Evolutionary conservation across 1,140 invertebrate genomes (phyloP).

Genomic region (Hypothenemus hampei): DNA sequence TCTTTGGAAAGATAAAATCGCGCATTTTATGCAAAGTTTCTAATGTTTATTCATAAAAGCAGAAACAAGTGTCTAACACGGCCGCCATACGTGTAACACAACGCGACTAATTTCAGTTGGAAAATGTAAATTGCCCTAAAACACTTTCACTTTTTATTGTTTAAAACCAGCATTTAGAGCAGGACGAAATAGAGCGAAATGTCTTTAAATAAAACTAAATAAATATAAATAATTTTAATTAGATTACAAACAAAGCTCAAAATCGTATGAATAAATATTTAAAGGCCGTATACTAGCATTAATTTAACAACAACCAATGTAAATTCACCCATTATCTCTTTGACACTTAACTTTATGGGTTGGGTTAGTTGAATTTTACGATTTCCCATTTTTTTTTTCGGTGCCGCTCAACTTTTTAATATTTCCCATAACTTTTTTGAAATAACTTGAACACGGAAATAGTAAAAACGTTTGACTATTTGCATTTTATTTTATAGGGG

Average conservation of each 20-base stretch:
- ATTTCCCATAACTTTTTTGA: conserved; percentile 15
- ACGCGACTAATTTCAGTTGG: conserved; percentile 12
- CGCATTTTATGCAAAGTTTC: conserved; percentile 12
- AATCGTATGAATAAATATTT: not conserved
- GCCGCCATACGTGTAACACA: conserved; percentile 18
- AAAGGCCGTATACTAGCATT: not conserved
- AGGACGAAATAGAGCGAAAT: too few species aligned
- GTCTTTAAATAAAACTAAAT: not conserved
- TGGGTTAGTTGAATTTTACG: conserved; percentile 13
- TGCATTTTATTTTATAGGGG: conserved; percentile 11
- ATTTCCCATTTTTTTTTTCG: conserved; percentile 22
- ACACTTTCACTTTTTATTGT: conserved; percentile 16
- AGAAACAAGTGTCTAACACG: conserved; percentile 14
- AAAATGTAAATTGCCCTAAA: conserved; percentile 15
- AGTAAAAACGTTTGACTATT: conserved; percentile 7
- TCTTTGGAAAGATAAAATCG: conserved; percentile 12
- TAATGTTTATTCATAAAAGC: conserved; percentile 19
- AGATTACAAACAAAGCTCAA: not conserved
- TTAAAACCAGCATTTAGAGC: too few species aligned
- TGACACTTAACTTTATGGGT: conserved; percentile 17
- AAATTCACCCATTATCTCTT: conserved; percentile 15
- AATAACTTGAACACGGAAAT: conserved; percentile 24
- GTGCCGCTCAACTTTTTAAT: conserved; percentile 9
- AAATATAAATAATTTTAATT: not conserved
- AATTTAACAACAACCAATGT: conserved; percentile 19